Evolutionary conservation across 2,113 vertebrate species (phyloP), one percentile per base, ranked within the genome.

Genomic region (Pavo muticus): DNA sequence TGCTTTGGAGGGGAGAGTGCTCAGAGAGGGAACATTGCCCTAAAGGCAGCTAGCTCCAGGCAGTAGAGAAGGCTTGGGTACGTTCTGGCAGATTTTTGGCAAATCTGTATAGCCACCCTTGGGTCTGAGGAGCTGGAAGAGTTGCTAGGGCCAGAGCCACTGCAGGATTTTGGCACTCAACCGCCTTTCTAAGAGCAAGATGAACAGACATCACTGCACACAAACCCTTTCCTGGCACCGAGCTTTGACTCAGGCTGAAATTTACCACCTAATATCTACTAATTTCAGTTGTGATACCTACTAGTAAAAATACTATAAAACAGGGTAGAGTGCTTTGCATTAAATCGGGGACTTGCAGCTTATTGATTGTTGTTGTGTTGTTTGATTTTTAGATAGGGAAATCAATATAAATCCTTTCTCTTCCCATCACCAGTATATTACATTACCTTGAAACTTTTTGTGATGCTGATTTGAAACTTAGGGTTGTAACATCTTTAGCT

Each of bases 21-120:
- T 29, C 20, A 37, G 11, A 72, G 19, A 68, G 32, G 16, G 0
- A 63, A 27, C 0, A 1, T 14, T 40, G 40, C 2, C 44, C 14
- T 69, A 45, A 20, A 0, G 3, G 54, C 13, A 69, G 13, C 59
- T 79, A 63, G 11, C 42, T 79, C 12, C 5, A 0, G 1, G 2
- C 27, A 54, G 4, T 12, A 45, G 27, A 13, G 39, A 12, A 54
- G 23, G 7, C 59, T 64, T 64, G 54, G 30, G 18, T 0, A 0
- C 4, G 5, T 54, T 73, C 24, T 48, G 39, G 29, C 64, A 54
- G 37, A 35, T 40, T 84, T 75, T 37, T 61, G 64, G 24, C 21
- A 39, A 14, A 25, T 61, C 20, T 35, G 12, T 48, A 25, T 25
- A 78, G 40, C 30, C 30, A 54, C 17, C 20, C 59, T 73, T 70